Base-by-base conservation (phyloP, 2,113 vertebrate species). In the Cochlearius cochlearius region DNA sequence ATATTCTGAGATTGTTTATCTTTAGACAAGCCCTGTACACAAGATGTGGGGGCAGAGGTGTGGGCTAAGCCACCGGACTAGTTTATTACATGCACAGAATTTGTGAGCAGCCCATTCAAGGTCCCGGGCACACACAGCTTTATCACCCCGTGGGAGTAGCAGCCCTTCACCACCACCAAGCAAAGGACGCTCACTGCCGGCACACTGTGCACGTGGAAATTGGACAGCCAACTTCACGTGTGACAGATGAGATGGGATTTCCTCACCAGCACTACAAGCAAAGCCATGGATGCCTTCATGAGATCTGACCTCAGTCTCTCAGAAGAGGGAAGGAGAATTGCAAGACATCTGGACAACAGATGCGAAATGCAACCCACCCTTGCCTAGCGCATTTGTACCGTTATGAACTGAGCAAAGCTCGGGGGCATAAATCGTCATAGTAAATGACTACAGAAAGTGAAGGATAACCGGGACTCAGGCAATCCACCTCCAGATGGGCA, bases 261-360 rank as follows among this genome's bases (percentile, higher is more conserved):
- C 68, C 59, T 66, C 63, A 39, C 50, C 12, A 5, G 38, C 32
- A 41, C 30, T 50, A 32, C 30, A 82, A 38, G 49, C 34, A 79
- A 68, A 95, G 30, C 22, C n/a, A 20, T 3, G 13, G 45, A 79
- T 66, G 32, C 27, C 78, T 86, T 88, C 29, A 79, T 80, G 41
- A 58, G 50, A 36, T 59, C 53, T 76, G 78, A 92, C 85, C 85
- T 88, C 22, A 41, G 90, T 26, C 36, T 69, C 71, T 79, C 66
- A 4, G 7, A 83, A 81, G 43, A 72, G 20, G 32, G 74, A 76
- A 86, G 15, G 52, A 82, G 84, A 91, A 81, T 9, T 84, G 58
- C 20, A 78, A 87, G 84, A 60, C 91, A 95, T 92, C 91, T 92
- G 95, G 80, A 52, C 30, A 87, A 14, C 93, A 96, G 94, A 87